Base-by-base conservation (phyloP, 2,888 invertebrate species). In the Peribatodes rhomboidaria region DNA sequence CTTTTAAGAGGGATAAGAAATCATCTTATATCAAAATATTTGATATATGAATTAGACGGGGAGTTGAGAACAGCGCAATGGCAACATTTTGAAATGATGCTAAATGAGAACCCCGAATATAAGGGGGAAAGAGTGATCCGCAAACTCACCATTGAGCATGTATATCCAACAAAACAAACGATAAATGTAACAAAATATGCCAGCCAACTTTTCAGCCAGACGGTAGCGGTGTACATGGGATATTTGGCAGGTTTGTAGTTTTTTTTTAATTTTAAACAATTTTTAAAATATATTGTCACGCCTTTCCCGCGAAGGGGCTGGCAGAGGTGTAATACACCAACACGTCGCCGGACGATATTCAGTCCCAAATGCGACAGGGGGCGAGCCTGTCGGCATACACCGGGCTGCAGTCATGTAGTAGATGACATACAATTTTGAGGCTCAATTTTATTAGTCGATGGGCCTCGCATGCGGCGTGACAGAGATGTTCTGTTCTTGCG, bases 171-270 rank as follows among this genome's bases (percentile, higher is more conserved):
- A 10, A 20, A 37, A 39, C 10, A 7, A 8, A 22, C 14, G 10
- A 53, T 53, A n/a, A 14, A 3, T 37, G 20, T n/a, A 39, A 27
- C 22, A 10, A 53, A 39, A 11, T 39, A n/a, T 20, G 53, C 53
- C 1, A 27, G 37, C 14, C 53, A 53, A 39, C 10, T 39, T 41
- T 53, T 53, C 14, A 53, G 53, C 20, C 39, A 53, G 9, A 39
- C 39, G 20, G 14, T 53, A 10, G 35, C 27, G n/a, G 22, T 10
- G 9, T 53, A 53, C 13, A 39, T 53, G 39, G 22, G 39, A 22
- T 53, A 53, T 53, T 27, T 53, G 11, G 53, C 39, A 53, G 53
- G 53, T 53, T 14, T 41, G 53, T 41, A 20, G 2, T 27, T 27
- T 27, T 27, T 27, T 6, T 27, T 27, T 6, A 27, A 27, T 27